These are phyloP conservation scores for Yponomeuta plumbellus DNA, from an alignment of 2,888 invertebrate genomes.

Conservation along the genomic window DNA sequence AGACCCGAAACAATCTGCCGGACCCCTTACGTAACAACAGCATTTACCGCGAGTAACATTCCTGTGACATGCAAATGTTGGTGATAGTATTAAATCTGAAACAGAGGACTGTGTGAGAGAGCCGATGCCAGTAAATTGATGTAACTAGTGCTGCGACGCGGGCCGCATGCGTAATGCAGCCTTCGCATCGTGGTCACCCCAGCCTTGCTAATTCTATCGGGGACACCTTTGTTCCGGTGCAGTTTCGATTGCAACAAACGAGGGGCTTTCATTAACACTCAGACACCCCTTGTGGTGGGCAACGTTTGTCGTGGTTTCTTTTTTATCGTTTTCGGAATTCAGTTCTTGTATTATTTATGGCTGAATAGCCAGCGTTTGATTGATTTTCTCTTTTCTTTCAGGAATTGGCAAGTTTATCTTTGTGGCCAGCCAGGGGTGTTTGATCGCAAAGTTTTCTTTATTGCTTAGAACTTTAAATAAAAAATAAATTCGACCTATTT, in stretches of 20 bases:
- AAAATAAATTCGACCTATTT: no score
- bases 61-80: constrained; percentile 75
- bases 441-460: neutral
- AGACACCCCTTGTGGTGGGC: neutral
- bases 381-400: neutral
- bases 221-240: constrained; percentile 37
- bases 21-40: constrained; percentile 43
- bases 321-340: neutral
- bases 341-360: no score
- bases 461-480: no score
- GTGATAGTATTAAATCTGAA: constrained; percentile 70
- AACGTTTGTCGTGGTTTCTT: neutral
- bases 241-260: constrained; percentile 39
- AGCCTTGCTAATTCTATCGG: constrained; percentile 50
- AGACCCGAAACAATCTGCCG: constrained; percentile 39
- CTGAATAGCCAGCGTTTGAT: neutral
- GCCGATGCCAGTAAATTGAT: constrained; percentile 32
- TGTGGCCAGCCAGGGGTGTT: neutral
- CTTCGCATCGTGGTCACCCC: constrained; percentile 33
- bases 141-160: constrained; percentile 14
- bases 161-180: constrained; percentile 17
- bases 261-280: constrained; percentile 26
- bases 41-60: constrained; percentile 36
- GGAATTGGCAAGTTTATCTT: neutral
- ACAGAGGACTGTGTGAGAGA: constrained; percentile 51